These are phyloP conservation scores for Fragum sueziense DNA, from an alignment of 2,888 invertebrate species.

Conservation along the genomic window DNA sequence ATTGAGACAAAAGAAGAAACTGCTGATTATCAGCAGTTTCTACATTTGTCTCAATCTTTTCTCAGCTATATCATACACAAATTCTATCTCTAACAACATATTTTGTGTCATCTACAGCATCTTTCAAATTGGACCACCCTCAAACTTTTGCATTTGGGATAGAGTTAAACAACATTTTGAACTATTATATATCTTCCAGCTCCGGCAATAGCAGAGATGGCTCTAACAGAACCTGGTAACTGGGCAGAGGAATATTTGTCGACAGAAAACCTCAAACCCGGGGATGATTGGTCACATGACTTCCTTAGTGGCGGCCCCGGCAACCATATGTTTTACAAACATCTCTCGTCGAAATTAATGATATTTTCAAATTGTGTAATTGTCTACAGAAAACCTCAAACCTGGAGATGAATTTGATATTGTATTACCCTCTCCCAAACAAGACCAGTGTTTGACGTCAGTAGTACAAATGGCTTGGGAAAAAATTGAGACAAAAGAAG, in stretches of 20 bases:
- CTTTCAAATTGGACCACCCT: background rate
- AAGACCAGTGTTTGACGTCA: background rate
- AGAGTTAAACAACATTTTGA: no score
- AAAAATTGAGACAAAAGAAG: no score
- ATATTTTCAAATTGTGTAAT: background rate
- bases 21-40: no score
- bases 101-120: no score
- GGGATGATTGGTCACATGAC: constrained; percentile 73
- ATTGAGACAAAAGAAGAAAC: no score
- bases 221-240: constrained; percentile 71
- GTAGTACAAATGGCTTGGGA: no score
- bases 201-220: constrained; percentile 80
- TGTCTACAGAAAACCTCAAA: constrained; percentile 64
- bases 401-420: no score
- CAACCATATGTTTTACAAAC: constrained; percentile 22
- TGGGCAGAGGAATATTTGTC: constrained; percentile 81
- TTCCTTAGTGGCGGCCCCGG: constrained; percentile 59
- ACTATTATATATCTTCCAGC: constrained; percentile 71
- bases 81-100: no score
- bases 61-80: no score
- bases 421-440: no score
- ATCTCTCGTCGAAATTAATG: background rate
- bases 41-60: no score
- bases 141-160: background rate
- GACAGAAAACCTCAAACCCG: constrained; percentile 61